Evolutionary conservation across 2,113 vertebrate species (phyloP).

Genomic region (Neolamprologus ventralis): DNA sequence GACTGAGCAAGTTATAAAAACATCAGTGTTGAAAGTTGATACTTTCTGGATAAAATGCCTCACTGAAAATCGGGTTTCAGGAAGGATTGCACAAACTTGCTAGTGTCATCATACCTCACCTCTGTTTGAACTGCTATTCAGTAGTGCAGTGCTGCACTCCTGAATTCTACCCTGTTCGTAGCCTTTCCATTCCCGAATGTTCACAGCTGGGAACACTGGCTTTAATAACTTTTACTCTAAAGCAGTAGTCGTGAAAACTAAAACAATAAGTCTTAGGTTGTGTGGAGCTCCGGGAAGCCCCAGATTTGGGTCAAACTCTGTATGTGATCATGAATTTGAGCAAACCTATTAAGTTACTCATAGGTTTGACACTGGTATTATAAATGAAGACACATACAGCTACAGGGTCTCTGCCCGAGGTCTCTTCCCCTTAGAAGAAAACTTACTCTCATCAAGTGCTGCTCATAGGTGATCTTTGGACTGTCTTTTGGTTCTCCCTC

Average conservation of each 20-base stretch:
- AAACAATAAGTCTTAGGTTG: background rate
- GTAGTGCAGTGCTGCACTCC: background rate
- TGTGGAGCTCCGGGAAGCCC: background rate
- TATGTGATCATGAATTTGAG: background rate
- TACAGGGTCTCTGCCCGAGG: background rate
- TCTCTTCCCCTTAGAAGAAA: background rate
- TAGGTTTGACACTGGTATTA: background rate
- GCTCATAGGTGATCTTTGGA: background rate
- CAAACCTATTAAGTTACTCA: background rate
- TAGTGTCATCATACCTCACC: background rate
- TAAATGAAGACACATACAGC: background rate
- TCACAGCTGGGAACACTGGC: background rate
- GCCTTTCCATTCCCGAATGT: fast-evolving
- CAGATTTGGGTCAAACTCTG: background rate
- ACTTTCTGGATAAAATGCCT: background rate
- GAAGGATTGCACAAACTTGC: background rate
- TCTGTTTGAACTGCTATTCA: background rate
- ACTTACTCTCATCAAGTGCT: background rate
- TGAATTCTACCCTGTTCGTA: background rate
- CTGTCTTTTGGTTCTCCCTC: background rate
- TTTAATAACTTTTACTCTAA: background rate
- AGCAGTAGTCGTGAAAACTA: background rate
- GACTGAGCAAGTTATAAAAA: background rate
- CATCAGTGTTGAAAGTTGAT: background rate
- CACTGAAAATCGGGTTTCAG: background rate